These are phyloP conservation scores for Rhinogobius similis DNA, from an alignment of 2,113 vertebrate species.

Conservation along the genomic window DNA sequence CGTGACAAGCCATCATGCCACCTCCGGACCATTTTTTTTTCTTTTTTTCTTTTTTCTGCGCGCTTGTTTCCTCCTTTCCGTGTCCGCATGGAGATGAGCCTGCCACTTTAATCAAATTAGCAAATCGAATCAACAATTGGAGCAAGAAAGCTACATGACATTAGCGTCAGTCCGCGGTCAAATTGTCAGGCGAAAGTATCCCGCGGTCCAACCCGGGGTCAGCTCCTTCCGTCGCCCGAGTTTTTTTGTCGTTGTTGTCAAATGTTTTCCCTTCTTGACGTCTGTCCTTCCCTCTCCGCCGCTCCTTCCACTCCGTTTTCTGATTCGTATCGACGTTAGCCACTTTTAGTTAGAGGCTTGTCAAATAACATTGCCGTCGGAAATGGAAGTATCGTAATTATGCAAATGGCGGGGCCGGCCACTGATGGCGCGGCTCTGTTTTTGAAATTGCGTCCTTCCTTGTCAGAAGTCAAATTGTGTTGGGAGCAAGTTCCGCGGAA, in stretches of 20 bases:
- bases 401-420: slow-evolving; percentile 84
- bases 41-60: slow-evolving; percentile 19
- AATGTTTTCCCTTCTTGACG: slow-evolving; percentile 78
- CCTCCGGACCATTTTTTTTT: slow-evolving; percentile 54
- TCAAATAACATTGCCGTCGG: slow-evolving; percentile 87
- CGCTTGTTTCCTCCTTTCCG: slow-evolving; percentile 36
- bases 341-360: slow-evolving; percentile 82
- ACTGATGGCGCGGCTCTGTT: slow-evolving; percentile 92
- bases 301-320: slow-evolving; percentile 61
- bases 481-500: slow-evolving; percentile 90
- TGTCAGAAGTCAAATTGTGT: slow-evolving; percentile 97
- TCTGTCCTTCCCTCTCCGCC: slow-evolving; percentile 66
- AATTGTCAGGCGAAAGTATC: slow-evolving; percentile 72
- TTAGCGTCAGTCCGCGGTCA: slow-evolving; percentile 81
- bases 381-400: slow-evolving; percentile 93
- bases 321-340: slow-evolving; percentile 80
- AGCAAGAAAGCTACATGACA: slow-evolving; percentile 84
- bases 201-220: slow-evolving; percentile 57
- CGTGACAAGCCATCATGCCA: slow-evolving; percentile 78
- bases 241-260: slow-evolving; percentile 22
- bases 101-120: slow-evolving; percentile 89
- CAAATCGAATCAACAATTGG: slow-evolving; percentile 86
- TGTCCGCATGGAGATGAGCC: slow-evolving; percentile 75
- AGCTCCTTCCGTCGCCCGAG: slow-evolving; percentile 41
- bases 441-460: slow-evolving; percentile 90